Evolutionary conservation across 53 echinoderm and acorn worm genomes (phyloP), one percentile per base, ranked within the genome.

Genomic region (Holothuria scabra): DNA sequence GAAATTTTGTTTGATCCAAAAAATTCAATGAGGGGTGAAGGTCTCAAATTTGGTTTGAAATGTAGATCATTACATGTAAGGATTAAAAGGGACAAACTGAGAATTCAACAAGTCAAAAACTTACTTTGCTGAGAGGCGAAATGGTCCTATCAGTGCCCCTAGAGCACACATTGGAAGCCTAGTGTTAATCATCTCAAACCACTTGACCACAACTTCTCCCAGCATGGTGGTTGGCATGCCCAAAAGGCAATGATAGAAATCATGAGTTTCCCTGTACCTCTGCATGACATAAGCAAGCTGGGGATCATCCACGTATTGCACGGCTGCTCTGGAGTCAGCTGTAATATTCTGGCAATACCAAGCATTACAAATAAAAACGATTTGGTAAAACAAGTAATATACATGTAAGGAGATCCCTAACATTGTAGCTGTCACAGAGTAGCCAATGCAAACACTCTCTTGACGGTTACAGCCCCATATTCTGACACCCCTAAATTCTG

Each of bases 111-210:
- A 3, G 25, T 8, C 52, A 19, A 71, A 52, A 35, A 9, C 69
- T 65, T 83, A 90, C 93, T 63, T 93, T 48, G 60, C 72, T 21
- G 84, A 28, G 21, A 93, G 83, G 52, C 84, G 85, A 23, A 96
- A 59, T 2, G 96, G 96, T 70, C 93, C 96, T 56, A 96, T 90
- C 22, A 91, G 75, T 56, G 96, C 96, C 26, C 93, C 96, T 66
- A 96, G 57, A 24, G 90, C 89, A 64, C 94, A 94, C 92, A 97
- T 94, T 26, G 97, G 97, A 26, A 97, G 76, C 29, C 94, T 88
- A 33, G 97, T 97, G 76, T 97, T 92, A 58, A 97, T 46, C 85
- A 84, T 92, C 76, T 97, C 97, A 74, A 92, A 97, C 97, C 97
- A 97, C 85, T 97, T 97, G 57, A 97, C 92, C 1, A 88, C 87